Evolutionary conservation across 2,797 vertebrate species (phyloP).

Genomic region (Pitangus sulphuratus): DNA sequence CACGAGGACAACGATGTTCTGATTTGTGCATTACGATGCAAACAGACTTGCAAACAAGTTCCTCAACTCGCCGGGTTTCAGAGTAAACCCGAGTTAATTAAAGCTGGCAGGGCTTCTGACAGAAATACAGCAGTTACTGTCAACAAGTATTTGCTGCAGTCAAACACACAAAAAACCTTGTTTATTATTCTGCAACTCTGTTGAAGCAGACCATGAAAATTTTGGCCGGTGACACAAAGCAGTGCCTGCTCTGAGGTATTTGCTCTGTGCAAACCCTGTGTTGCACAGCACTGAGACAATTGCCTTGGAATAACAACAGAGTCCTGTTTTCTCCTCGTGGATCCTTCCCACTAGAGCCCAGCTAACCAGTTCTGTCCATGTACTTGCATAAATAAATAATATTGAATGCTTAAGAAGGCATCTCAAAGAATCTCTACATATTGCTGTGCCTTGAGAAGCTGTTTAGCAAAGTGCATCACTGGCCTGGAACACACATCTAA

Average conservation of each 20-base stretch:
- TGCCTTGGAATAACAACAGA: background rate
- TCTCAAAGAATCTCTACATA: rapidly evolving
- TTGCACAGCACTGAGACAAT: background rate
- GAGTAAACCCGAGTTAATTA: constrained; percentile 37
- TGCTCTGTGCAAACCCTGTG: background rate
- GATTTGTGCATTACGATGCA: background rate
- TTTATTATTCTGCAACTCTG: background rate
- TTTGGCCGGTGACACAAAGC: background rate
- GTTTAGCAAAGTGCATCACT: background rate
- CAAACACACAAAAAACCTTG: background rate
- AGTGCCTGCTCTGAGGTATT: background rate
- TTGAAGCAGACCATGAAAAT: background rate
- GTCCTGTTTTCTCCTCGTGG: rapidly evolving
- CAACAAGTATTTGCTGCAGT: constrained; percentile 1
- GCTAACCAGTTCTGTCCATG: rapidly evolving
- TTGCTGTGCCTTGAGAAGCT: background rate
- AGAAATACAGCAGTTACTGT: background rate
- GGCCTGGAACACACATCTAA: rapidly evolving
- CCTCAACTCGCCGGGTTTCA: background rate
- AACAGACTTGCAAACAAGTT: constrained; percentile 16
- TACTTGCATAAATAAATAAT: background rate
- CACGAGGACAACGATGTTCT: background rate
- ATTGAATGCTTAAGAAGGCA: background rate
- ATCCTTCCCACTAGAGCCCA: background rate
- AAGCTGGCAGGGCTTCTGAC: constrained; percentile 30